A percentile compares a stretch with the other conserved stretches of the same genome.
Conservation (phyloP, 2,113 vertebrate species). For the Phrynosoma blainvillii region DNA sequence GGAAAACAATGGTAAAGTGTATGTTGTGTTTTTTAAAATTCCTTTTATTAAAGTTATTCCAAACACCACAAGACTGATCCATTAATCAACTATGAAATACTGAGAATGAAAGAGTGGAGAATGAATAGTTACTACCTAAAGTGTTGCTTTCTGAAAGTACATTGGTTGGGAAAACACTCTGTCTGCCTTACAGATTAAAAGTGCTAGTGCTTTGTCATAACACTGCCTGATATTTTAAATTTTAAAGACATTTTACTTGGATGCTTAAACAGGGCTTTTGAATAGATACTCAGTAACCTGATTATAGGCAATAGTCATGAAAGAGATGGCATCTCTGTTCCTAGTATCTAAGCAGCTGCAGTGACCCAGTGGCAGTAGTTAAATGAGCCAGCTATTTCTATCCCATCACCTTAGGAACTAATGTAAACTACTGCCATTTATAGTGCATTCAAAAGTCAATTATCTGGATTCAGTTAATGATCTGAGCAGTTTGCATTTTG, state of each 20-base stretch:
- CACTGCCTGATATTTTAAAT: neutral
- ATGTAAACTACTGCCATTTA: neutral
- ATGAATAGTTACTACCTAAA: neutral
- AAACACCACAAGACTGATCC: constrained; percentile 17
- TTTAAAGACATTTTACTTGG: neutral
- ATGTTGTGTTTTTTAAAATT: constrained; percentile 7
- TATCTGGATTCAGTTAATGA: neutral
- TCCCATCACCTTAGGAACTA: constrained; percentile 2
- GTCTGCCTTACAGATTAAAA: neutral
- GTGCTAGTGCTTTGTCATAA: neutral
- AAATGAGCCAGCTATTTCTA: constrained; percentile 11
- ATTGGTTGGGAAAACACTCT: neutral
- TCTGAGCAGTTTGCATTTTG: neutral
- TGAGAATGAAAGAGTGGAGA: neutral
- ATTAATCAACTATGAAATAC: neutral
- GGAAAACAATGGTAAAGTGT: neutral
- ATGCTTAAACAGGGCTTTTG: neutral
- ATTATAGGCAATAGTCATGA: neutral
- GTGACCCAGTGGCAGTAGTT: neutral
- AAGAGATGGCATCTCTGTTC: neutral
- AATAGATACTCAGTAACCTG: neutral
- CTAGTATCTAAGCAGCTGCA: neutral
- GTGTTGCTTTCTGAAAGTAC: neutral
- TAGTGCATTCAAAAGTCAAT: neutral
- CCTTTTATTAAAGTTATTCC: constrained; percentile 1